A percentile compares a stretch with the other conserved stretches of the same genome.
Evolutionary conservation across 2,888 invertebrate genomes (phyloP).

Genomic region (Lycophotia porphyrea): DNA sequence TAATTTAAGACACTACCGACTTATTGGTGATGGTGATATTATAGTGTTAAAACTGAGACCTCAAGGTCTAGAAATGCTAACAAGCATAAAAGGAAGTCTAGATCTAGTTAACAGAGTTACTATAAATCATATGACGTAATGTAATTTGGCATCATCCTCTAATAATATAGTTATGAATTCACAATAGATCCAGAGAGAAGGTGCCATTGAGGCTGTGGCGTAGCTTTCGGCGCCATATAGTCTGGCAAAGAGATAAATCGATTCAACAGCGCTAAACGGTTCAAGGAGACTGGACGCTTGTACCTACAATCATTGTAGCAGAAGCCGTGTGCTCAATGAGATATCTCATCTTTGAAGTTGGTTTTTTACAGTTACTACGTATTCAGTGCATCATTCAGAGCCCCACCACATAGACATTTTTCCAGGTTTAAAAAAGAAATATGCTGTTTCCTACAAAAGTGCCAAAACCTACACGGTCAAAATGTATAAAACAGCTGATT

Average conservation of each 20-base stretch:
- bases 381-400: no score
- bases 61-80: neutral
- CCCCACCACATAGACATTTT: no score
- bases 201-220: constrained; percentile 18
- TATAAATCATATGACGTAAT: neutral
- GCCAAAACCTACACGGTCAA: no score
- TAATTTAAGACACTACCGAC: neutral
- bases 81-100: neutral
- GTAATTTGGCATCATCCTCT: constrained; percentile 16
- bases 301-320: neutral
- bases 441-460: no score
- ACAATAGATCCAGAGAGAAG: neutral
- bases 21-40: neutral
- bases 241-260: constrained; percentile 25
- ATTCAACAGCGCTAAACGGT: constrained; percentile 1
- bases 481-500: no score
- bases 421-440: no score
- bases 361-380: no score
- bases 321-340: no score
- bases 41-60: neutral
- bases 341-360: no score
- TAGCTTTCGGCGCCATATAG: constrained; percentile 32
- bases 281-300: neutral
- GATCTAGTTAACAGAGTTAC: neutral
- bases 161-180: neutral